Percentiles rank a stretch among this genome's conserved stretches.
Conservation (phyloP, 2,113 vertebrate genomes). For the Puma concolor region DNA sequence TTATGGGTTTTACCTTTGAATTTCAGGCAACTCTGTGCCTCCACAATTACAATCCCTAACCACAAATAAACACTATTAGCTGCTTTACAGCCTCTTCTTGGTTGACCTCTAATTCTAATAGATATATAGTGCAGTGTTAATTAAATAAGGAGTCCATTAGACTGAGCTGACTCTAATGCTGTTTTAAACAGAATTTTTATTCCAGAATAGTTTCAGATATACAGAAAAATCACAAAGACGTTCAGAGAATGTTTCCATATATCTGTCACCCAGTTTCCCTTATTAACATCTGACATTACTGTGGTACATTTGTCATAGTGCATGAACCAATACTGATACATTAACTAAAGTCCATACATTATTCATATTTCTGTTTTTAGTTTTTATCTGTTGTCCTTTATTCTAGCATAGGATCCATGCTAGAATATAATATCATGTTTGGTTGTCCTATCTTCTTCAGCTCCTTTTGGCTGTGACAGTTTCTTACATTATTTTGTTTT, state of each 20-base stretch:
- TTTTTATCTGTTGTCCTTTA: not conserved
- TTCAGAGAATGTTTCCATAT: not conserved
- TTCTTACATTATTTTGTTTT: not conserved
- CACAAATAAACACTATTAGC: not conserved
- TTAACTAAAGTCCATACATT: not conserved
- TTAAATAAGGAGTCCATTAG: not conserved
- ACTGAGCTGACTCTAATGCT: not conserved
- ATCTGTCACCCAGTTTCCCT: not conserved
- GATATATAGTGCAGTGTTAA: not conserved
- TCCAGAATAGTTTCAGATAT: not conserved
- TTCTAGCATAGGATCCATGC: not conserved
- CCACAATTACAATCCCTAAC: not conserved
- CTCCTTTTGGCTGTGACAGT: not conserved
- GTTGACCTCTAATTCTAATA: not conserved
- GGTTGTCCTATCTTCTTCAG: not conserved
- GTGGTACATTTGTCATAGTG: not conserved
- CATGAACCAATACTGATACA: not conserved
- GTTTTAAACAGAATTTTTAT: not conserved
- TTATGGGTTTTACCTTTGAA: not conserved
- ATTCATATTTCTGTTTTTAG: not conserved
- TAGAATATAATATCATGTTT: not conserved
- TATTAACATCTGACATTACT: too few species aligned
- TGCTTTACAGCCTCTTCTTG: not conserved
- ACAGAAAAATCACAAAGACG: not conserved
- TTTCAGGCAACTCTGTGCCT: not conserved